Base-by-base conservation (phyloP, 2,888 invertebrate species). In the Patella ulyssiponensis region DNA sequence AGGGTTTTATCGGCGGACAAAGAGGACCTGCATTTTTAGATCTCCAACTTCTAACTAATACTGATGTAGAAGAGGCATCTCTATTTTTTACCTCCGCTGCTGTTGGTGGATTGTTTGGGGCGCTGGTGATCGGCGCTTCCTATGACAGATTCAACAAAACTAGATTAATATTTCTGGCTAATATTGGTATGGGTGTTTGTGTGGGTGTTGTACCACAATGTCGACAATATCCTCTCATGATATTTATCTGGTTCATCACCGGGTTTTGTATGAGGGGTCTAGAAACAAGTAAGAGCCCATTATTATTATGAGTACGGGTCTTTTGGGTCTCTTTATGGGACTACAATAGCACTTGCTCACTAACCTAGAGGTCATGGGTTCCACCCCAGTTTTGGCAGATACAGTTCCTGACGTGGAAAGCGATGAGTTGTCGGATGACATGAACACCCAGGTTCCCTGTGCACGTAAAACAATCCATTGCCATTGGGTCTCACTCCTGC, bases 1-100 rank as follows among this genome's bases (percentile, higher is more conserved):
- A 91, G 91, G 91, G 91, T 15, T 80, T 91, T n/a, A 86, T 87
- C 72, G 81, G 88, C 76, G 88, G 90, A 5, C 86, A 91, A 64
- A 86, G 89, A 33, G 90, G 90, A 27, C 90, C 91, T n/a, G 88
- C 91, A 3, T 82, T 90, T 33, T 81, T 87, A 0, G 87, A 89
- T 81, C 84, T 90, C 15, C 80, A 84, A 74, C 80, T 86, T 52
- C 82, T 87, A 27, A 84, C 86, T 3, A 80, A 85, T 74, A 80
- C 86, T 12, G 81, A 85, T 72, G 79, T 85, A 5, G 80, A 85
- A 17, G 77, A 85, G 20, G 87, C 90, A 27, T 83, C 87, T 9
- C 85, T 80, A 52, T 86, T 90, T 20, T 90, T 89, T 77, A 86
- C 88, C 17, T 85, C 86, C 23, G 82, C 91, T 69, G 88, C 90